Conservation (phyloP, 2,888 invertebrate species). For the Camponotus fellah region DNA sequence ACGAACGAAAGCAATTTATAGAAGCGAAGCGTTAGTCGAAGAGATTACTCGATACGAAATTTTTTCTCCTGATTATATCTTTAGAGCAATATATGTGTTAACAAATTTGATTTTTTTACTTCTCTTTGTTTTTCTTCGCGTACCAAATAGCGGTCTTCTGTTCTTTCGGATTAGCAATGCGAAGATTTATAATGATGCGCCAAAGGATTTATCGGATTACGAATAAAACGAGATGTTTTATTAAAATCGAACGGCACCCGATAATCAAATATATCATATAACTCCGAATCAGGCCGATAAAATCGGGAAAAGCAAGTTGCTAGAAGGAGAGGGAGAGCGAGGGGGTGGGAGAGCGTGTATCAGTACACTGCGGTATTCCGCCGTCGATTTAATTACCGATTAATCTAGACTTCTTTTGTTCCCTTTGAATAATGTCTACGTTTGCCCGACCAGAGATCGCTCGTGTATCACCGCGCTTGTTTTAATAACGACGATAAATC, state of each 20-base stretch:
- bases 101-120: not conserved
- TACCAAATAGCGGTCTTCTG: not conserved
- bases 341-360: conserved; percentile 8
- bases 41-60: conserved; percentile 10
- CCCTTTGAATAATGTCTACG: conserved; percentile 66
- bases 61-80: not conserved
- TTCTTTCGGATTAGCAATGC: not conserved
- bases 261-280: conserved; percentile 44
- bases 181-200: conserved; percentile 23
- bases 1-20: conserved; percentile 38
- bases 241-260: conserved; percentile 19
- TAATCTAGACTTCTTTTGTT: conserved; percentile 69
- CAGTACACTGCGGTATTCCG: conserved; percentile 40
- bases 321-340: not conserved
- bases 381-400: conserved; percentile 74
- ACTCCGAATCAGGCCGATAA: conserved; percentile 47
- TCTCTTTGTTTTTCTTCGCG: not conserved
- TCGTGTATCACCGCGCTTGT: conserved; percentile 68
- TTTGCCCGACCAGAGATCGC: conserved; percentile 42
- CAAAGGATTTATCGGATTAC: conserved; percentile 33
- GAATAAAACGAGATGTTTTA: conserved; percentile 43
- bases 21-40: not conserved
- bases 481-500: conserved; percentile 74
- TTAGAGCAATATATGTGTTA: not conserved
- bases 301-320: conserved; percentile 40